phyloP scores from a whole-genome alignment of 2,888 invertebrate genomes.

The Drosophila atroscutellata region DNA sequence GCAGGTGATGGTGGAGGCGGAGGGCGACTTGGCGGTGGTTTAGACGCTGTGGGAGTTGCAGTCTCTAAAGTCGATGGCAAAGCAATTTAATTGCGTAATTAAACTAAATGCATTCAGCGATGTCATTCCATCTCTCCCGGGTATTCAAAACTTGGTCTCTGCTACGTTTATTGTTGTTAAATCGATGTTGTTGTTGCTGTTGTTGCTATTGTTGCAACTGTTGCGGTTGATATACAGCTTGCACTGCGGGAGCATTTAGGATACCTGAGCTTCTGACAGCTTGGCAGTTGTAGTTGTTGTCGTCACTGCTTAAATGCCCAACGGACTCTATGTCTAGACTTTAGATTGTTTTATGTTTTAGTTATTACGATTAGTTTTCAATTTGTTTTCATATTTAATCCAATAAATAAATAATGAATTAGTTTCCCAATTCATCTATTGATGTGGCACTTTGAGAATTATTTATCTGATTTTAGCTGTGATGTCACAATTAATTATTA shows the following conservation, averaged over 20 bases:
- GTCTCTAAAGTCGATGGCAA: slow-evolving; percentile 20
- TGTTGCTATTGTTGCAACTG: neutral
- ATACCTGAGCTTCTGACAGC: slow-evolving; percentile 20
- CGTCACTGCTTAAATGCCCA: slow-evolving; percentile 24
- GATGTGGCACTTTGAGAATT: slow-evolving; percentile 22
- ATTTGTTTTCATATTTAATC: neutral
- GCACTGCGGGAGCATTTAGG: slow-evolving; percentile 22
- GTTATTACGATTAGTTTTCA: slow-evolving; percentile 14
- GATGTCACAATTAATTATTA: neutral
- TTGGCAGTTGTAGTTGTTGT: slow-evolving; percentile 25
- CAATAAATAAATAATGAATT: neutral
- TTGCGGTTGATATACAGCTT: slow-evolving; percentile 19
- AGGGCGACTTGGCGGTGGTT: neutral
- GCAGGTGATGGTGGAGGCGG: neutral
- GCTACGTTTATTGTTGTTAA: neutral
- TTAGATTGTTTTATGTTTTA: slow-evolving; percentile 9
- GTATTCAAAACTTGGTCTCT: slow-evolving; percentile 22
- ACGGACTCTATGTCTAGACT: slow-evolving; percentile 17
- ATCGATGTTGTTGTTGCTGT: neutral
- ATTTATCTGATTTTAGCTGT: neutral
- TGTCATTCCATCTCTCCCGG: slow-evolving; percentile 18
- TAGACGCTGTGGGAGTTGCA: slow-evolving; percentile 27
- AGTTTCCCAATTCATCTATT: neutral
- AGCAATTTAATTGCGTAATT: slow-evolving; percentile 58
- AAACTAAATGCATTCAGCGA: slow-evolving; percentile 44